Base-by-base conservation (phyloP, 2,113 vertebrate genomes). In the Dromiciops gliroides region DNA sequence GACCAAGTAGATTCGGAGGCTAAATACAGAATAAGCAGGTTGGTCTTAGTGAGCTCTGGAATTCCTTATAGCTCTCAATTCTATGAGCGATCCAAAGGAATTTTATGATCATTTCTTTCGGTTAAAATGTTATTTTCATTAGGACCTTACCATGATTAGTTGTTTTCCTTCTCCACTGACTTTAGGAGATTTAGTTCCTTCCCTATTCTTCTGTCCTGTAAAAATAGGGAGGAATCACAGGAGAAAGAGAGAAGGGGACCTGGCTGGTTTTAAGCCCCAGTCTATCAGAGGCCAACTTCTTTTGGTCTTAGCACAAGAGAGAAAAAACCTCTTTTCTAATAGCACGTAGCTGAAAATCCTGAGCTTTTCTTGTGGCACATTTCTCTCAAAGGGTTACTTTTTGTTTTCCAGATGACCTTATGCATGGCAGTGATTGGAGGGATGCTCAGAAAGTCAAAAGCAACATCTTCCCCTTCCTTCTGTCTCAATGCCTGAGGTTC, bases 51-150 rank as follows among this genome's bases (percentile, higher is more conserved):
- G n/a, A 83, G n/a, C 16, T 83, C n/a, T 83, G 19, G 22, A 7
- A 83, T 19, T 83, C 37, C 37, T 83, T 83, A 1, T 44, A 83
- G 67, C 19, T 83, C 19, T 75, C n/a, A 75, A 75, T 75, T 37
- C 60, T n/a, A 75, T n/a, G 50, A 51, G 31, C 83, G 97, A 97
- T 53, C 50, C 51, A 92, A 51, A 95, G 89, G 75, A 75, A 48
- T 24, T 50, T 2, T 67, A 1, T 10, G 88, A 23, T 48, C 37
- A 47, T 25, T 93, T 91, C 89, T 94, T 95, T 44, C 14, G 89
- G 48, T 52, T 88, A 51, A 90, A 25, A 96, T 88, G 83, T 51
- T 52, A 52, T 92, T 94, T 97, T 90, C 25, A 83, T 50, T 48
- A 8, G 16, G 14, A 52, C 37, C 31, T 31, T 51, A 90, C n/a